Evolutionary conservation across 2,888 invertebrate species (phyloP).

Genomic region (Drosophila pseudotakahashii): DNA sequence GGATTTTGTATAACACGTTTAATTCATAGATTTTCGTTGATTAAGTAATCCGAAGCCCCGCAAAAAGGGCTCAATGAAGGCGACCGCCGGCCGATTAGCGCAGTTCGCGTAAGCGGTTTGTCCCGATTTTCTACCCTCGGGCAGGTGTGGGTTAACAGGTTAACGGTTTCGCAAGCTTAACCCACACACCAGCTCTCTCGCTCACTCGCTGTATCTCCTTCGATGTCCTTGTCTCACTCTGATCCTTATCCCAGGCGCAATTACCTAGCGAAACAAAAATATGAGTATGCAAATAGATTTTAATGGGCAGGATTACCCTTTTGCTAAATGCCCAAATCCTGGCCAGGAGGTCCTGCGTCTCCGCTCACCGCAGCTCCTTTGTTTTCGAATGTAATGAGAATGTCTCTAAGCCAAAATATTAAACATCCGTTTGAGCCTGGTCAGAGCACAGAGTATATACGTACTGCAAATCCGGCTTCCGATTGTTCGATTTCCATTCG

Average conservation of each 20-base stretch:
- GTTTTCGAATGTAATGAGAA: conserved; percentile 81
- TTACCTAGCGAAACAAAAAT: conserved; percentile 82
- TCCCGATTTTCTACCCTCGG: conserved; percentile 12
- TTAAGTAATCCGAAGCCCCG: conserved; percentile 78
- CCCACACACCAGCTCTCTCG: conserved; percentile 24
- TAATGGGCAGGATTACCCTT: conserved; percentile 82
- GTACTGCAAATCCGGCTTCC: conserved; percentile 69
- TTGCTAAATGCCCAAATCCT: conserved; percentile 72
- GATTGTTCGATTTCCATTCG: conserved; percentile 53
- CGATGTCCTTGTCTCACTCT: conserved; percentile 11
- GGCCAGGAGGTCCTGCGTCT: conserved; percentile 49
- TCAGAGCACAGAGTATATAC: conserved; percentile 2
- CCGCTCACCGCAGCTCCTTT: conserved; percentile 46
- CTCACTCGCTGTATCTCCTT: too few relatives aligned
- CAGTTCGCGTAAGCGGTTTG: conserved; percentile 75
- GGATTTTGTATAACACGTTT: conserved; percentile 67
- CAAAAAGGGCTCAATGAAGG: conserved; percentile 60
- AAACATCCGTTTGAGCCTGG: conserved; percentile 72
- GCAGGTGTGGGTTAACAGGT: conserved; percentile 58
- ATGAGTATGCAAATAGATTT: conserved; percentile 81
- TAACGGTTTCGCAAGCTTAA: conserved; percentile 57
- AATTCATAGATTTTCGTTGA: conserved; percentile 74
- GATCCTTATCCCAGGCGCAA: conserved; percentile 80
- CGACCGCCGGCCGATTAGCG: conserved; percentile 43
- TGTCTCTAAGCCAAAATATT: conserved; percentile 83